A percentile compares a stretch with the other conserved stretches of the same genome.
phyloP scores from a whole-genome alignment of 2,888 invertebrate genomes.

The Nomada fabriciana region DNA sequence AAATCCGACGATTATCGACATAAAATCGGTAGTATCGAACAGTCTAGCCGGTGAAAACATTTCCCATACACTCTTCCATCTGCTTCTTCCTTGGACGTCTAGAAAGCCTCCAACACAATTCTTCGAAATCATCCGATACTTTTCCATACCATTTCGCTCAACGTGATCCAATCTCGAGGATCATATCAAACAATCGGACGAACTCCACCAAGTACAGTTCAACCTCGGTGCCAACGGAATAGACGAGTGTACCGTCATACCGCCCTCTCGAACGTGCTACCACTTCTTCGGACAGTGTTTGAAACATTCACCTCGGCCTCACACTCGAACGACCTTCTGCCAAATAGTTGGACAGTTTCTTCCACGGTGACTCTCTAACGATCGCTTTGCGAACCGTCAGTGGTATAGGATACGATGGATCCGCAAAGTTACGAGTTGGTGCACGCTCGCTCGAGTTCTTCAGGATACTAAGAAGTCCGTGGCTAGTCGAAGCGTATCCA shows the following conservation, averaged over 20 bases:
- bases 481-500: conserved; percentile 59
- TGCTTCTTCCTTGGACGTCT: too few relatives aligned
- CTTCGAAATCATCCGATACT: background rate
- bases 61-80: too few relatives aligned
- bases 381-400: conserved; percentile 1
- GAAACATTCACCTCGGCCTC: background rate
- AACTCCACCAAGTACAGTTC: too few relatives aligned
- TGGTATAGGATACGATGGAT: background rate
- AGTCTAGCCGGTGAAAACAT: too few relatives aligned
- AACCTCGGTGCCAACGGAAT: too few relatives aligned
- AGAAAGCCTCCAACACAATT: background rate
- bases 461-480: conserved; percentile 68
- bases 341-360: conserved; percentile 18
- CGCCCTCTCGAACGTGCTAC: background rate
- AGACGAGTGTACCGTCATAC: too few relatives aligned
- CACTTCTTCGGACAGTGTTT: background rate
- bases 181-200: too few relatives aligned
- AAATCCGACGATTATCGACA: too few relatives aligned
- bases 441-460: conserved; percentile 60
- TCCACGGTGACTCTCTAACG: background rate
- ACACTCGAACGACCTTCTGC: background rate
- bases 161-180: too few relatives aligned
- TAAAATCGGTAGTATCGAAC: too few relatives aligned
- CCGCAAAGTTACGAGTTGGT: conserved; percentile 34
- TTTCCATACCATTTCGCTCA: too few relatives aligned